Conservation (phyloP, 2,888 invertebrate genomes). For the Chelonus formosanus region DNA sequence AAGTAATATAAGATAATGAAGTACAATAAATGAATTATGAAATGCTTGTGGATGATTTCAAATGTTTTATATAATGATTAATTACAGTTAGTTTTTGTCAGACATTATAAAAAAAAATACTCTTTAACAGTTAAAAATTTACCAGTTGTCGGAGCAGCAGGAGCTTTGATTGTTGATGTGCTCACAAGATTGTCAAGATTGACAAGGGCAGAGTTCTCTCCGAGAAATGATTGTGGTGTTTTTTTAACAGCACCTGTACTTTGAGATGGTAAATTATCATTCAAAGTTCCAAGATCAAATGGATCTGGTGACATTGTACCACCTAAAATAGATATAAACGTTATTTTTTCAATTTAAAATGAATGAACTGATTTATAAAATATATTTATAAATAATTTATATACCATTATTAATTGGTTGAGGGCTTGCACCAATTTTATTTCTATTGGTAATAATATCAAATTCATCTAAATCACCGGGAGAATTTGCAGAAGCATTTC, state of each 20-base stretch:
- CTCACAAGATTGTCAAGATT: slow-evolving; percentile 96
- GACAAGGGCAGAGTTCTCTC: slow-evolving; percentile 95
- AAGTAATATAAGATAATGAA: too few species aligned
- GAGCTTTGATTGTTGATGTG: slow-evolving; percentile 63
- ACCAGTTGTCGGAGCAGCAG: slow-evolving; percentile 67
- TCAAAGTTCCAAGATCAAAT: slow-evolving; percentile 75
- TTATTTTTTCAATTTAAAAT: slow-evolving; percentile 27
- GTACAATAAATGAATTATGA: too few species aligned
- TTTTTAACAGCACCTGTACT: slow-evolving; percentile 76
- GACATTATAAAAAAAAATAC: slow-evolving; percentile 28
- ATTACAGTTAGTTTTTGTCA: neutral
- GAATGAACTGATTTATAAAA: slow-evolving; percentile 16
- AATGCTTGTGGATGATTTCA: too few species aligned
- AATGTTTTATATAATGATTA: too few species aligned
- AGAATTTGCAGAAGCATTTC: slow-evolving; percentile 60
- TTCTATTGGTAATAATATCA: slow-evolving; percentile 84
- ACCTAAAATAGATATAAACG: slow-evolving; percentile 44
- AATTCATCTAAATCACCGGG: slow-evolving; percentile 85
- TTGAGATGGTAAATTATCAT: slow-evolving; percentile 66
- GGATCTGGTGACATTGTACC: slow-evolving; percentile 70
- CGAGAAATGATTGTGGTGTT: slow-evolving; percentile 95
- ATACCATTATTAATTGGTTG: slow-evolving; percentile 59
- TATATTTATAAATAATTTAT: neutral
- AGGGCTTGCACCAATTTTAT: slow-evolving; percentile 64
- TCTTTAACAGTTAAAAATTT: slow-evolving; percentile 46